Percentiles rank a stretch among this genome's conserved stretches.
phyloP scores from a whole-genome alignment of 2,797 vertebrate species.

The Hapalemur alaotrensis region DNA sequence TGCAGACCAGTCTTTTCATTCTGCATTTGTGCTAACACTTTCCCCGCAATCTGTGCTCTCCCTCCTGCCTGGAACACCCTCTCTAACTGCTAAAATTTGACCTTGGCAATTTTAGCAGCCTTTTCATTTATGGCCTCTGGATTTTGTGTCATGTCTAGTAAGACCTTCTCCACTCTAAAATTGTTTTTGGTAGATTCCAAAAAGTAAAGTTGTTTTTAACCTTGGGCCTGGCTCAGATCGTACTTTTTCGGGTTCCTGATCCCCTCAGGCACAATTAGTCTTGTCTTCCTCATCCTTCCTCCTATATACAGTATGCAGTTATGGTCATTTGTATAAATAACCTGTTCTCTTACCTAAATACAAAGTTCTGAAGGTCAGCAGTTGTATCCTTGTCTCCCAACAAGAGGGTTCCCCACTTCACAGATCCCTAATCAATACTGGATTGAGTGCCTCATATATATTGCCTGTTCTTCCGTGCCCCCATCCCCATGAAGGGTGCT shows the following conservation, averaged over 20 bases:
- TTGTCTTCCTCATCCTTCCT: not conserved
- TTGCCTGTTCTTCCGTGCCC: not conserved
- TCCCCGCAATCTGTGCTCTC: not conserved
- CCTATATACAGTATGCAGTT: accelerated
- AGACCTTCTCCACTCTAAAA: not conserved
- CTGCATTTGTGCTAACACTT: not conserved
- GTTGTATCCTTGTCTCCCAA: not conserved
- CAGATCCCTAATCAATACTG: not conserved
- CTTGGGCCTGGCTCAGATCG: not conserved
- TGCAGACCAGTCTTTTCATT: not conserved
- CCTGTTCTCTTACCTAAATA: not conserved
- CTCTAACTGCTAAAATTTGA: not conserved
- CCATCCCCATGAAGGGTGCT: not conserved
- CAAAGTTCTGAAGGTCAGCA: not conserved
- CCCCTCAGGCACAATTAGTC: not conserved
- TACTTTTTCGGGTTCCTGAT: not conserved
- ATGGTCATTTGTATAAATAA: not conserved
- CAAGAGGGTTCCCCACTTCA: not conserved
- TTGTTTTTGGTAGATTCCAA: not conserved
- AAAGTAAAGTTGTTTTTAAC: not conserved
- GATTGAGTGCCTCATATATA: not conserved
- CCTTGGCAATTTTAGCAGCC: not conserved
- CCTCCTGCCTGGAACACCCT: not conserved
- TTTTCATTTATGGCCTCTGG: conserved; percentile 34
- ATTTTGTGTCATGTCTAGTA: not conserved